Evolutionary conservation across 30 jellyfish, hydroid and myxozoan genomes (phyloP).

Genomic region (Turritopsis dohrnii): DNA sequence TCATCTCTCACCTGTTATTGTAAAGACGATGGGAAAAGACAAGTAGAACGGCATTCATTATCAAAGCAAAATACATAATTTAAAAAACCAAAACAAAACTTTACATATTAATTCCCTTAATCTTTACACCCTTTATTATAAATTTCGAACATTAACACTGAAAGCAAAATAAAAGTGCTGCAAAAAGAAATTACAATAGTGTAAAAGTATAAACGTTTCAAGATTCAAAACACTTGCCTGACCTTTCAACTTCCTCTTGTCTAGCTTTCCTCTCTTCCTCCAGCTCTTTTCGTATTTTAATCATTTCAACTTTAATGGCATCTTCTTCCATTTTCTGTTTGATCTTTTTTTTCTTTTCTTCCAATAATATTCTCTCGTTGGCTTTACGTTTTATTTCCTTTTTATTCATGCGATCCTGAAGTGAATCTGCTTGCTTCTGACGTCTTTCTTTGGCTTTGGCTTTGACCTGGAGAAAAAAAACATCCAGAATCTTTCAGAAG

Average conservation of each 20-base stretch:
- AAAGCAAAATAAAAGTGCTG: too few relatives aligned
- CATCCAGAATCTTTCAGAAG: slow-evolving; percentile 9
- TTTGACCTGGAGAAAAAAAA: slow-evolving; percentile 42
- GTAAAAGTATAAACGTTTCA: too few relatives aligned
- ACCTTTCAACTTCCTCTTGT: slow-evolving; percentile 61
- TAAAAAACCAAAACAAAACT: too few relatives aligned
- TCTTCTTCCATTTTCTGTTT: slow-evolving; percentile 64
- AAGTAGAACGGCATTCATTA: too few relatives aligned
- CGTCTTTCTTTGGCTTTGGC: slow-evolving; percentile 47
- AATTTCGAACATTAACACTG: too few relatives aligned
- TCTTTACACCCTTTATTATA: too few relatives aligned
- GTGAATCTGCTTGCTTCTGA: slow-evolving; percentile 24
- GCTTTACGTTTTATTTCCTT: slow-evolving; percentile 62
- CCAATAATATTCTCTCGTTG: slow-evolving; percentile 50
- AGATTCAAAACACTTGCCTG: too few relatives aligned
- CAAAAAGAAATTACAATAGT: too few relatives aligned
- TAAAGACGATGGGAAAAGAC: too few relatives aligned
- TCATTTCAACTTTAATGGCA: slow-evolving; percentile 65
- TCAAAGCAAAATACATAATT: too few relatives aligned
- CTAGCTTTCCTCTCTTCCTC: slow-evolving; percentile 49
- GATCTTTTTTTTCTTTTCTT: slow-evolving; percentile 53
- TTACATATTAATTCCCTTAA: too few relatives aligned
- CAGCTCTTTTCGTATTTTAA: slow-evolving; percentile 73
- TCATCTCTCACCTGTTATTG: too few relatives aligned
- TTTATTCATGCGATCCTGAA: slow-evolving; percentile 40